Evolutionary conservation across 2,888 invertebrate species (phyloP), one percentile per base, ranked within the genome.

Genomic region (Rambutsinella grinnellia): DNA sequence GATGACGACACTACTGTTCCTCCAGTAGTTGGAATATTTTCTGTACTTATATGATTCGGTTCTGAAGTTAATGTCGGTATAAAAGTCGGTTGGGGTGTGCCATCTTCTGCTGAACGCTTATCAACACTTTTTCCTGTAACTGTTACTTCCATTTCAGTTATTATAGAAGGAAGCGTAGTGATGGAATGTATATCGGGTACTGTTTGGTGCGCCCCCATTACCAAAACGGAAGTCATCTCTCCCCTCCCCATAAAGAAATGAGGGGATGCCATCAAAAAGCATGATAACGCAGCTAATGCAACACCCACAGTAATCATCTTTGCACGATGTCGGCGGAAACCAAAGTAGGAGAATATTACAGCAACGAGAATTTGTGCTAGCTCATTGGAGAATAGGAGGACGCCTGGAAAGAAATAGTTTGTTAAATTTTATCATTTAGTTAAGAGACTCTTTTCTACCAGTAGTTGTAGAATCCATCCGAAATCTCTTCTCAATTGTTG

Each of bases 301-400:
- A 80, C 77, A 17, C 83, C 83, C 15, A 77, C 26, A 2, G 92
- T 91, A 84, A 93, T 91, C 92, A 92, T 92, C 83, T 92, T 87
- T 2, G 93, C 93, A 76, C 92, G 88, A 86, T 92, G 92, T 46
- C 91, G 91, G 84, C 90, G 89, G 77, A 92, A 91, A 19, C 91
- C 92, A 85, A 92, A 92, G 85, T 92, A 92, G 78, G 91, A 91
- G 78, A 93, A 86, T 24, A 90, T 88, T 19, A 91, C 89, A 1
- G 92, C 91, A 24, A 91, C 89, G 80, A 92, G 87, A 69, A 92
- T 87, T 85, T 91, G 91, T 82, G 92, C 92, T 79, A 93, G 90
- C 85, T 93, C 92, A 85, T 93, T 93, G 28, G 92, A 92, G 78
- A 92, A 90, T 27, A 91, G 90, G 81, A 92, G 91, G 79, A 92